Base-by-base conservation (phyloP, 1,140 invertebrate species). In the Laodelphax striatellus region DNA sequence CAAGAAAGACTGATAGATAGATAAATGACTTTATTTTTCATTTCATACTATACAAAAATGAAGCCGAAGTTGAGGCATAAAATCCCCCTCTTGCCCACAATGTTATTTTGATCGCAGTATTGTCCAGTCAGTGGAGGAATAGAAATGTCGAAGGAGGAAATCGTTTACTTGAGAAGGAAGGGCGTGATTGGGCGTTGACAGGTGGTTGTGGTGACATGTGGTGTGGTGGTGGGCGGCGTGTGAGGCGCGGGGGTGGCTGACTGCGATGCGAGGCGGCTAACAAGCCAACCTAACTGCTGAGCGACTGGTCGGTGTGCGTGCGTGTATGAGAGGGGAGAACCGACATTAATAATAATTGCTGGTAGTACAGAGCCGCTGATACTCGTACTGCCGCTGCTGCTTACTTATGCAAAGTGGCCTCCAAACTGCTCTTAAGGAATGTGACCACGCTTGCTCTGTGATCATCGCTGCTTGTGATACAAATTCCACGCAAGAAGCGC, bases 321-420 rank as follows among this genome's bases (percentile, higher is more conserved):
- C 6, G 21, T 50, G 46, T 8, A 14, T 11, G 46, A 9, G 46
- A 17, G n/a, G 21, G 6, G 46, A 19, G 46, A 50, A 50, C 46
- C 16, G 21, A 50, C 21, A 50, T 50, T 50, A 50, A 19, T 50
- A 50, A 50, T 50, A 50, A 50, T 50, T 50, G 46, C 46, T 19
- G 46, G 46, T 38, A 38, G 34, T 38, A 38, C 34, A 38, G 34
- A 38, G 34, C 34, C 34, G 46, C 16, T 22, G 46, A 50, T 17
- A 50, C 46, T 50, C 16, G 46, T 3, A 38, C 46, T 22, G 21
- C 16, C 6, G 46, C 46, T 50, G 16, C 46, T 50, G 21, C 46
- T 50, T 17, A 22, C 46, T 50, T 50, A 50, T 50, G 46, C 46
- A 50, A 50, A 50, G 46, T 50, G 46, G 46, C 46, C 21, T 50